Evolutionary conservation across 2,888 invertebrate genomes (phyloP).

Genomic region (Clepsis dumicolana): DNA sequence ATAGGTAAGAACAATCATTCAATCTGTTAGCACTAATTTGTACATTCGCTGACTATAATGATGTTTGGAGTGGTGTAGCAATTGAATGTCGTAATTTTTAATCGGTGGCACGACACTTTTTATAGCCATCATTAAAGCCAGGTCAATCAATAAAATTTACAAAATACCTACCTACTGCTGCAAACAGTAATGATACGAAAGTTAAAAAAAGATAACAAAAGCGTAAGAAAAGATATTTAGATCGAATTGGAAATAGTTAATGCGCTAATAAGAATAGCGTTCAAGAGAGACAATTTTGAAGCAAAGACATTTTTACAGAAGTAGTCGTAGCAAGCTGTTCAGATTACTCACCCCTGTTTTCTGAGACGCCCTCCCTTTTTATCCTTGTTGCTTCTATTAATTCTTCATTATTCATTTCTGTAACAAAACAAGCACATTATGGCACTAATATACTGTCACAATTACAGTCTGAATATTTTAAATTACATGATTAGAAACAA

Average conservation of each 20-base stretch:
- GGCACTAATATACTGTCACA: too few relatives aligned
- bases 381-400: constrained; percentile 76
- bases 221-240: constrained; percentile 8
- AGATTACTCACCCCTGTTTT: constrained; percentile 80
- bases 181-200: constrained; percentile 20
- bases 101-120: background rate
- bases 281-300: constrained; percentile 45
- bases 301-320: constrained; percentile 57
- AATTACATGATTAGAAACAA: too few relatives aligned
- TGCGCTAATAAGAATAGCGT: constrained; percentile 15
- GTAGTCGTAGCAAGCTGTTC: constrained; percentile 11
- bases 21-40: constrained; percentile 75
- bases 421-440: constrained; percentile 59
- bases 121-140: constrained; percentile 46
- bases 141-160: constrained; percentile 36
- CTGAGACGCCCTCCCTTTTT: constrained; percentile 80
- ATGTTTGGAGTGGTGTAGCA: constrained; percentile 44
- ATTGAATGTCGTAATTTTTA: background rate
- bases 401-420: constrained; percentile 76
- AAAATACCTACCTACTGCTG: constrained; percentile 34
- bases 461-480: too few relatives aligned
- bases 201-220: constrained; percentile 21
- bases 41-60: constrained; percentile 54
- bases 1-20: constrained; percentile 57
- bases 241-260: constrained; percentile 29